Evolutionary conservation across 2,888 invertebrate genomes (phyloP).

Genomic region (Leptopterna dolabrata): DNA sequence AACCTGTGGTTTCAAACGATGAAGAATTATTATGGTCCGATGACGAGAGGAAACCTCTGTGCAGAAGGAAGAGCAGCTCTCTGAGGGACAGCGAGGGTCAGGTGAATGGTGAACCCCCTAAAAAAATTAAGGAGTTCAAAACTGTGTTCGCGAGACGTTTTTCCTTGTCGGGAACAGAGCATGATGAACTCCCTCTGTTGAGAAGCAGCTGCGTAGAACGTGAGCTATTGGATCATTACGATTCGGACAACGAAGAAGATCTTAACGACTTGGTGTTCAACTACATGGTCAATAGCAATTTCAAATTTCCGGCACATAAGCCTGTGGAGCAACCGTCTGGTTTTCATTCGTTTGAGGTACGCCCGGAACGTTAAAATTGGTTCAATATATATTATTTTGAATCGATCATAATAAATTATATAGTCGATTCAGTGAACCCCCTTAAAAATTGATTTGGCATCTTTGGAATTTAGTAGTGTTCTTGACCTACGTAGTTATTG

Average conservation of each 20-base stretch:
- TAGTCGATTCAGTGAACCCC: too few relatives aligned
- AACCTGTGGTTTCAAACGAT: background rate
- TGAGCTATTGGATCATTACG: background rate
- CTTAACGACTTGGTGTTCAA: background rate
- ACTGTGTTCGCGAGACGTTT: too few relatives aligned
- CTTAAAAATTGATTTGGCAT: too few relatives aligned
- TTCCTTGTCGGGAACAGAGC: too few relatives aligned
- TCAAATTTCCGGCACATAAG: background rate
- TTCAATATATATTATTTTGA: too few relatives aligned
- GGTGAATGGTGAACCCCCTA: too few relatives aligned
- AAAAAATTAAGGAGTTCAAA: too few relatives aligned
- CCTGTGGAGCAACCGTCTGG: background rate
- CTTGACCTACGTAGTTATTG: too few relatives aligned
- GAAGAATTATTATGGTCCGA: background rate
- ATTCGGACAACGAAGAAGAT: background rate
- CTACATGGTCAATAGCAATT: background rate
- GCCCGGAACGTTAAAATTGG: background rate
- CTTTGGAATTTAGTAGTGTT: too few relatives aligned
- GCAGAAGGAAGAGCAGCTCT: background rate
- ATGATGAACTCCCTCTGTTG: too few relatives aligned
- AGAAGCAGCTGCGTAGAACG: too few relatives aligned
- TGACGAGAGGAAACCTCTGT: background rate
- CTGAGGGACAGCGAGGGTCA: background rate
- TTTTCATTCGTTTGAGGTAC: background rate
- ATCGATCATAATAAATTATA: too few relatives aligned